These are phyloP conservation scores for Laodelphax striatellus DNA, from an alignment of 1,140 invertebrate genomes.

Conservation along the genomic window DNA sequence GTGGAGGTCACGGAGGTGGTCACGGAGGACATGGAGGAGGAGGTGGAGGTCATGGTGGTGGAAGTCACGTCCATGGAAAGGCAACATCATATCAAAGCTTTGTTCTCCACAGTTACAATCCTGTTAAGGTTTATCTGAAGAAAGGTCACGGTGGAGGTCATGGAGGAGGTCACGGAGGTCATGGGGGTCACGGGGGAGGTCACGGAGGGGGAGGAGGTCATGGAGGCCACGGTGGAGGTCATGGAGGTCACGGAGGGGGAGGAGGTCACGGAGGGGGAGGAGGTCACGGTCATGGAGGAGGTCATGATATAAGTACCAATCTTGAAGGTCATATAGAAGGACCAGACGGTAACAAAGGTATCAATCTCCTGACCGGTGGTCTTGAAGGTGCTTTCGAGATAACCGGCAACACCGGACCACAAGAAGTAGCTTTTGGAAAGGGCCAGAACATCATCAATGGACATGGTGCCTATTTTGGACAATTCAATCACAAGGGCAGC, in stretches of 20 bases:
- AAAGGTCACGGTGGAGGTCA: slow-evolving; percentile 14
- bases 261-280: slow-evolving; percentile 3
- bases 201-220: neutral
- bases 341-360: too few relatives aligned
- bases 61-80: neutral
- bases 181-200: slow-evolving; percentile 17
- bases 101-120: too few relatives aligned
- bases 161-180: slow-evolving; percentile 22
- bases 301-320: neutral
- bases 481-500: too few relatives aligned
- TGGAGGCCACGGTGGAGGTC: slow-evolving; percentile 1
- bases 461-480: too few relatives aligned
- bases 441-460: too few relatives aligned
- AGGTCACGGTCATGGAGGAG: slow-evolving; percentile 12
- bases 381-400: too few relatives aligned
- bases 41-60: slow-evolving; percentile 8
- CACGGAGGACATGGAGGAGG: neutral
- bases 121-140: too few relatives aligned
- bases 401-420: too few relatives aligned
- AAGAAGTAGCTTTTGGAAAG: too few relatives aligned
- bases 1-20: neutral
- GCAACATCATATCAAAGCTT: too few relatives aligned
- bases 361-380: too few relatives aligned
- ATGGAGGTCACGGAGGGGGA: slow-evolving; percentile 11
- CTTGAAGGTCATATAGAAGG: too few relatives aligned